phyloP scores from a whole-genome alignment of 1,140 invertebrate species.

The Intoshia linei region DNA sequence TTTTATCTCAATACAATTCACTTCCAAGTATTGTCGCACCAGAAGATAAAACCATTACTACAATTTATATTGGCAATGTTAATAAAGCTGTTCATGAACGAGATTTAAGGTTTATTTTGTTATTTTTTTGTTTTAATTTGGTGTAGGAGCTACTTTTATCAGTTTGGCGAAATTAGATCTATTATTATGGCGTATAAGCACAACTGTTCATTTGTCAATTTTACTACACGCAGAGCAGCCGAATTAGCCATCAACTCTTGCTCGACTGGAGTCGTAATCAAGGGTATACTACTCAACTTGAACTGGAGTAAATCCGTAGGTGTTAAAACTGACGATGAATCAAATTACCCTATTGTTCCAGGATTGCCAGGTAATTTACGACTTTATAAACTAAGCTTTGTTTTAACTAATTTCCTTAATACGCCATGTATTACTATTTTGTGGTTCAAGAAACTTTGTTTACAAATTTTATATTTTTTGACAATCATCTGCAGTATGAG shows the following conservation, averaged over 20 bases:
- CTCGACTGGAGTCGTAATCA: slow-evolving; percentile 52
- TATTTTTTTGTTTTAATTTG: slow-evolving; percentile 3
- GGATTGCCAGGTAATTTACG: neutral
- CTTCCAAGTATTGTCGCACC: slow-evolving; percentile 74
- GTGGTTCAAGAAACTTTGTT: too few relatives aligned
- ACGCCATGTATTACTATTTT: too few relatives aligned
- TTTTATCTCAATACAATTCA: slow-evolving; percentile 34
- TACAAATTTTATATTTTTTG: too few relatives aligned
- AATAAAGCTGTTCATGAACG: slow-evolving; percentile 52
- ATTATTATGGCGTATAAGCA: slow-evolving; percentile 61
- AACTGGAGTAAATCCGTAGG: slow-evolving; percentile 57
- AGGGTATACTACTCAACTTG: slow-evolving; percentile 40
- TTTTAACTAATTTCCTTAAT: slow-evolving; percentile 23
- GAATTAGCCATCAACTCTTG: slow-evolving; percentile 73
- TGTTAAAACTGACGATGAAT: neutral
- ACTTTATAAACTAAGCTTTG: slow-evolving; percentile 38
- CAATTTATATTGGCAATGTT: slow-evolving; percentile 65
- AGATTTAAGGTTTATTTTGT: slow-evolving; percentile 33
- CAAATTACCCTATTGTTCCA: slow-evolving; percentile 1
- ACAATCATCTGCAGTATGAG: too few relatives aligned
- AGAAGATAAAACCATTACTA: slow-evolving; percentile 75
- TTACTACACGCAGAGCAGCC: slow-evolving; percentile 48
- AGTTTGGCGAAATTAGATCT: slow-evolving; percentile 83
- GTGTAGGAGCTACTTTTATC: slow-evolving; percentile 57
- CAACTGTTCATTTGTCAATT: slow-evolving; percentile 88